Evolutionary conservation across 2,113 vertebrate genomes (phyloP).

Genomic region (Alouatta palliata): DNA sequence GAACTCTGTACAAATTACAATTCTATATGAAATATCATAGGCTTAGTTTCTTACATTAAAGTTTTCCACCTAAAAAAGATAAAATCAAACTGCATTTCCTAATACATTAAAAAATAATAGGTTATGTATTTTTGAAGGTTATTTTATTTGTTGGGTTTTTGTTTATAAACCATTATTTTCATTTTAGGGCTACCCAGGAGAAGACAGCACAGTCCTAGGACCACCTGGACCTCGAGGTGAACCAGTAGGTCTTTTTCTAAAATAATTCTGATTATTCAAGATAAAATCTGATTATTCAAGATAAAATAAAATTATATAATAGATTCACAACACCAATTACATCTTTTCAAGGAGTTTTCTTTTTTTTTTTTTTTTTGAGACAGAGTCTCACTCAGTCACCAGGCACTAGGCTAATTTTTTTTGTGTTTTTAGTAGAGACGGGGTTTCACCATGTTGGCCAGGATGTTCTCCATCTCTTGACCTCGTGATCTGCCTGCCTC

Average conservation of each 20-base stretch:
- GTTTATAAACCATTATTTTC: slow-evolving; percentile 62
- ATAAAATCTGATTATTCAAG: slow-evolving; percentile 61
- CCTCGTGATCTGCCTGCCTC: too few relatives aligned
- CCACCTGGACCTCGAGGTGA: slow-evolving; percentile 97
- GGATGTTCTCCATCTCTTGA: too few relatives aligned
- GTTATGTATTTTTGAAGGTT: not conserved
- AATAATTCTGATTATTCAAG: slow-evolving; percentile 73
- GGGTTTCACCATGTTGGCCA: too few relatives aligned
- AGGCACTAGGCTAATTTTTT: too few relatives aligned
- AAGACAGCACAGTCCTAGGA: slow-evolving; percentile 92
- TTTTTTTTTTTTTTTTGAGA: slow-evolving; percentile 37
- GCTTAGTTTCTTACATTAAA: not conserved
- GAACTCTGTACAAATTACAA: not conserved
- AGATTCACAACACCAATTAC: not conserved
- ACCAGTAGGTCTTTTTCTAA: slow-evolving; percentile 99
- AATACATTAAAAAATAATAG: not conserved
- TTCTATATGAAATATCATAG: not conserved
- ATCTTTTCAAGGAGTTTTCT: slow-evolving; percentile 13
- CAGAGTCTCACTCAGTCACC: too few relatives aligned
- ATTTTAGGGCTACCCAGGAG: slow-evolving; percentile 94
- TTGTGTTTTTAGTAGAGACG: too few relatives aligned
- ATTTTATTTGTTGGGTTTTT: not conserved
- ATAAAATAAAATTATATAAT: slow-evolving; percentile 29
- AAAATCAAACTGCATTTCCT: not conserved
- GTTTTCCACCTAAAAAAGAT: slow-evolving; percentile 6